Conservation (phyloP, 2,888 invertebrate species). For the Gari tellinella region DNA sequence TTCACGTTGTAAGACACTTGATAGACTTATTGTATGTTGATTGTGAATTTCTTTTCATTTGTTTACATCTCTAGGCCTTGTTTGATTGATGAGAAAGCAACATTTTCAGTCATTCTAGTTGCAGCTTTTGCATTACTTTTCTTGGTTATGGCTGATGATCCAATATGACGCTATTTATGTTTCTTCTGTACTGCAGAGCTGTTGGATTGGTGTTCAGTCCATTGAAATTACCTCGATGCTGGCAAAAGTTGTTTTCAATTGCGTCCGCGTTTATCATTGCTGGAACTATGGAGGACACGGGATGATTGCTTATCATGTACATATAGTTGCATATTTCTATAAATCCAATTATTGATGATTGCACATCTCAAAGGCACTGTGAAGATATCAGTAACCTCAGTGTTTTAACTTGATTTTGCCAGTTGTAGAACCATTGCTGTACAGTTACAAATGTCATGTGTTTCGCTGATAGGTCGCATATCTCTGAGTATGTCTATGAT, state of each 20-base stretch:
- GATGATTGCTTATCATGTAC: neutral
- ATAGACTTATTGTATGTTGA: too few species aligned
- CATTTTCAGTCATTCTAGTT: neutral
- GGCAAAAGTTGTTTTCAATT: conserved; percentile 19
- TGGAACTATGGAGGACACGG: conserved; percentile 1
- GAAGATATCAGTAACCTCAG: neutral
- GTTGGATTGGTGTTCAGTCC: conserved; percentile 21
- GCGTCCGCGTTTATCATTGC: conserved; percentile 18
- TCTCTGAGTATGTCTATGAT: too few species aligned
- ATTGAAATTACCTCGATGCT: conserved; percentile 11
- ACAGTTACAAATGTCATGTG: too few species aligned
- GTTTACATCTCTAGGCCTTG: too few species aligned
- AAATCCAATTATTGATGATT: conserved; percentile 11
- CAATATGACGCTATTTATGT: conserved; percentile 13
- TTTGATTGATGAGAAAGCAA: neutral
- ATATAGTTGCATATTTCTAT: neutral
- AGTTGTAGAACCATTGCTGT: neutral
- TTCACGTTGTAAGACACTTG: too few species aligned
- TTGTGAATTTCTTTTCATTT: too few species aligned
- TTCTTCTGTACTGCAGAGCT: conserved; percentile 12
- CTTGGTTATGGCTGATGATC: conserved; percentile 1
- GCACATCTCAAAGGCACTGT: conserved; percentile 1
- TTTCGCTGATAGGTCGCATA: too few species aligned
- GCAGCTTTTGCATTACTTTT: neutral
- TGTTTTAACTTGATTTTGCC: conserved; percentile 1